A percentile compares a stretch with the other conserved stretches of the same genome.
Conservation (phyloP, 1,140 invertebrate species). For the Lasaia peninsularis region DNA sequence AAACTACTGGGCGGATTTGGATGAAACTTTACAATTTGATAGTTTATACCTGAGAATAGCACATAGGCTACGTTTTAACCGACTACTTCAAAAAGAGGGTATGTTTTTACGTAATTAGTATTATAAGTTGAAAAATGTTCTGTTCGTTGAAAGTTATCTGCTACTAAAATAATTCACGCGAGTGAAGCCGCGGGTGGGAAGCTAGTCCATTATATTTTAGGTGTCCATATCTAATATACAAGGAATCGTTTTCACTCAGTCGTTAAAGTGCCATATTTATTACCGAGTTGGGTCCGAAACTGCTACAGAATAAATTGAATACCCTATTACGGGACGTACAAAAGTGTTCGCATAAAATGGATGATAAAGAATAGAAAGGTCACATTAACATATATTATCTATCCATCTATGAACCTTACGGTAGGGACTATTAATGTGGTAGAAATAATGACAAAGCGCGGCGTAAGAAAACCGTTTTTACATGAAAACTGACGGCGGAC, state of each 20-base stretch:
- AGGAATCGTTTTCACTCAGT: not conserved
- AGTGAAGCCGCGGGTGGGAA: too few relatives aligned
- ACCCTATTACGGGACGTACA: constrained; percentile 1
- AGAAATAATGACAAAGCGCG: not conserved
- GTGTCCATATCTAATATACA: not conserved
- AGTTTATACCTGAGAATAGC: too few relatives aligned
- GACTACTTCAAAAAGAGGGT: too few relatives aligned
- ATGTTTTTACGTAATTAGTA: too few relatives aligned
- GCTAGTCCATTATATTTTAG: too few relatives aligned
- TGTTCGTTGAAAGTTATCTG: too few relatives aligned
- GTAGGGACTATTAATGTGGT: not conserved
- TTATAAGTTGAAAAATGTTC: too few relatives aligned
- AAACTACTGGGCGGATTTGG: too few relatives aligned
- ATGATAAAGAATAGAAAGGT: not conserved
- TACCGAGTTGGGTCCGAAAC: not conserved
- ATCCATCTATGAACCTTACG: not conserved
- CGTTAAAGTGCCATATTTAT: constrained; percentile 7
- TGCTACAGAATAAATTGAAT: constrained; percentile 4
- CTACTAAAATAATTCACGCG: too few relatives aligned
- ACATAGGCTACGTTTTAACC: too few relatives aligned
- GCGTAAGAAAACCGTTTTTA: too few relatives aligned
- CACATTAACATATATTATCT: constrained; percentile 8
- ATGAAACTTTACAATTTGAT: too few relatives aligned
- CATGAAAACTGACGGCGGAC: not conserved
- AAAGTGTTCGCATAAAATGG: constrained; percentile 4